Evolutionary conservation across 2,797 vertebrate species (phyloP).

Genomic region (Octomys mimax): DNA sequence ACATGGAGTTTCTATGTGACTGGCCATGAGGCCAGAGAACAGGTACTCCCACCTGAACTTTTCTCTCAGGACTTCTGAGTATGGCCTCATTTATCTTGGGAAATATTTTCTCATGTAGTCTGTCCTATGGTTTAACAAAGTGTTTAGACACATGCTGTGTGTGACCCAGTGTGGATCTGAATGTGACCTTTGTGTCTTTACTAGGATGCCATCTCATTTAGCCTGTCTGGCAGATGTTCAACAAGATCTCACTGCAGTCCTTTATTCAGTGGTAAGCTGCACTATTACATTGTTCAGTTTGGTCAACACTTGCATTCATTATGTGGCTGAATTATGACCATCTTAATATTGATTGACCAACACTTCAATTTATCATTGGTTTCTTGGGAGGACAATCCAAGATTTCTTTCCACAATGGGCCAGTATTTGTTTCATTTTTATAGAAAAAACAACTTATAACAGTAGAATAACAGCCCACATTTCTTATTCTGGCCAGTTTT

Average conservation of each 20-base stretch:
- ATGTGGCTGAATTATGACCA: background rate
- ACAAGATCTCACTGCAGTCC: background rate
- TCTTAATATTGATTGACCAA: background rate
- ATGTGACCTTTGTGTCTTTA: background rate
- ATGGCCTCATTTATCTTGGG: background rate
- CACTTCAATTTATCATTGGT: background rate
- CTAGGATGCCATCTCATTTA: background rate
- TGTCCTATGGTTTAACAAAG: background rate
- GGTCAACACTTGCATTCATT: background rate
- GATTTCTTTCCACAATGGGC: background rate
- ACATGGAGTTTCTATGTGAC: background rate
- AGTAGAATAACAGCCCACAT: too few species aligned
- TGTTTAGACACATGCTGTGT: background rate
- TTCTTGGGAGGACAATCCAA: background rate
- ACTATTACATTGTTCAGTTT: background rate
- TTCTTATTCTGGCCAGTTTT: background rate
- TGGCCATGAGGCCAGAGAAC: background rate
- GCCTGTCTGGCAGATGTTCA: background rate
- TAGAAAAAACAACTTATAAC: too few species aligned
- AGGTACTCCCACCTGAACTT: background rate
- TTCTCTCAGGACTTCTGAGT: background rate
- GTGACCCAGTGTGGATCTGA: background rate
- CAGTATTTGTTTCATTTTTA: too few species aligned
- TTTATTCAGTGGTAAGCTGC: background rate
- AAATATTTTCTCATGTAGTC: background rate